Evolutionary conservation across 2,888 invertebrate genomes (phyloP), one percentile per base, ranked within the genome.

Genomic region (Leucania comma): DNA sequence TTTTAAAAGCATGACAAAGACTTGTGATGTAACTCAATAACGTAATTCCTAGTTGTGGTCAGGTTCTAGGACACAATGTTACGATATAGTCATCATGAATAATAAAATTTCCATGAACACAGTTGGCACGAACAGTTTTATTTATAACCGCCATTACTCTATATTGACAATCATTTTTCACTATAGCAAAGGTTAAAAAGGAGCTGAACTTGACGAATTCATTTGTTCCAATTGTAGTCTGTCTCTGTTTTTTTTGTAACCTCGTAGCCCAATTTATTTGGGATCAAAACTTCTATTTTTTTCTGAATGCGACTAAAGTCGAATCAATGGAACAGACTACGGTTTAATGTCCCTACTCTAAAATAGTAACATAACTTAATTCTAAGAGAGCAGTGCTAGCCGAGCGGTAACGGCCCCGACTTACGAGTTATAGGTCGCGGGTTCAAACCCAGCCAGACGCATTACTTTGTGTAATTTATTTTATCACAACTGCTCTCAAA

Each of bases 11-110:
- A 29, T 2, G 63, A 65, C 32, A 60, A 29, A 79, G 35, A 53
- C 42, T 17, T 29, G 22, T 73, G 54, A 38, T 65, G 80, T 69
- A 73, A 81, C 54, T 53, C 51, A 71, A 78, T 71, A 66, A 72
- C 56, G 29, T 32, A 67, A 80, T 69, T 74, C 58, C 29, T 54
- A 20, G 10, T 73, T 78, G 78, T 54, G 72, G 75, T 73, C 63
- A 71, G 56, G 60, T 76, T 72, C 71, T 62, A 68, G 75, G 53
- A 56, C 61, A 46, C 29, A 53, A 38, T 57, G 35, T 65, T 60
- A 56, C 53, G 46, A 68, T n/a, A 68, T 53, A 29, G 50, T 75
- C 50, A 38, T 70, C 50, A 58, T 75, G 71, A 80, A 61, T 76
- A 56, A 70, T 59, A 77, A 56, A 70, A 75, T 65, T 62, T 46